These are phyloP conservation scores for Calephelis nemesis DNA, from an alignment of 1,140 invertebrate species.

Conservation along the genomic window DNA sequence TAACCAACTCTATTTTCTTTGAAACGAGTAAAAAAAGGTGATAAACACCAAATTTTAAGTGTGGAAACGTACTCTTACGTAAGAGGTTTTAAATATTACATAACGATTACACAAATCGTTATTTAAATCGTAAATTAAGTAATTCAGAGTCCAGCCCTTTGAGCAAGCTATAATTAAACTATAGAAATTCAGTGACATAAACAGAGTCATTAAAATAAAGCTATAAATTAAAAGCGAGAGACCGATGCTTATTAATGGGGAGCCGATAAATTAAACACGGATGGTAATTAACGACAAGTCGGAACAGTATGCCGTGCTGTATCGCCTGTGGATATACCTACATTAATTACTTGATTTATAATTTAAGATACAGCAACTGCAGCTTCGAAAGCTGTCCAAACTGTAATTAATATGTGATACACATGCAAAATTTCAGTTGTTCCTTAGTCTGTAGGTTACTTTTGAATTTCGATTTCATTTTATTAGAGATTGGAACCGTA, in stretches of 20 bases:
- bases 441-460: no score
- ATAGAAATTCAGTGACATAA: conserved; percentile 16
- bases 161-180: not conserved
- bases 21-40: no score
- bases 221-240: conserved; percentile 7
- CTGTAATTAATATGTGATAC: not conserved
- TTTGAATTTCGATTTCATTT: no score
- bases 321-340: not conserved
- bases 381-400: not conserved
- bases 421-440: no score
- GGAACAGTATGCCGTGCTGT: conserved; percentile 8
- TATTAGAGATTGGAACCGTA: no score
- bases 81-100: no score
- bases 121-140: not conserved
- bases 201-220: conserved; percentile 15
- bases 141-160: not conserved
- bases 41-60: no score
- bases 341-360: not conserved
- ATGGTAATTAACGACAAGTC: conserved; percentile 14
- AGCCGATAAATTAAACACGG: conserved; percentile 9
- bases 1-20: no score
- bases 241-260: conserved; percentile 13
- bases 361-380: no score
- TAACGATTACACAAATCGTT: not conserved
- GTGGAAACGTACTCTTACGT: no score